Evolutionary conservation across 2,113 vertebrate genomes (phyloP), one percentile per base, ranked within the genome.

Genomic region (Paratilapia polleni): DNA sequence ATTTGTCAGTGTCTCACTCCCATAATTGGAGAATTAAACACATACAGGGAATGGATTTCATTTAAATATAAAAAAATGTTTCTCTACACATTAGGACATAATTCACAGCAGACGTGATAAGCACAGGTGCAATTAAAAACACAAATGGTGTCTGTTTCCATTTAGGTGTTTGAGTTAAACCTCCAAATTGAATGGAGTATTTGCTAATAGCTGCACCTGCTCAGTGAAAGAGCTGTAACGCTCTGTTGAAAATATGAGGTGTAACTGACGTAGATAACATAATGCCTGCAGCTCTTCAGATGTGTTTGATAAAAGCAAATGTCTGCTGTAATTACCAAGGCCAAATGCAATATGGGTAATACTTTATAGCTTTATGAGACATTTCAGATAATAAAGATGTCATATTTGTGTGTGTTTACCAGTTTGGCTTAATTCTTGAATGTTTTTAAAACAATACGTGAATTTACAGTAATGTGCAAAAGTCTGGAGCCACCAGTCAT

Each of bases 101-200:
- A 49, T 70, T 70, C 24, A 73, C 52, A 20, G 52, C 52, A 54
- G 52, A 54, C 20, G 8, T 0, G 41, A 70, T 70, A 70, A 52
- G 43, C 66, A 70, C 43, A 28, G 66, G 47, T 49, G 66, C 52
- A 73, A 52, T 73, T 73, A 52, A 70, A 70, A 73, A 20, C 66
- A 52, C 43, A 31, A 73, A 52, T 8, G 17, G 43, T 52, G 17
- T 3, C 66, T 20, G 17, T 52, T 52, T 3, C 4, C 17, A 31
- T 10, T 52, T 52, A 19, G 47, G 15, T 17, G 6, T 17, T 49
- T 43, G 41, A 43, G 41, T 43, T 43, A 43, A 43, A 43, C 11
- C 41, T 43, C 41, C 47, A 49, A 5, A 49, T 13, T 49, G 47
- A 49, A 49, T 49, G 2, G 14, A 15, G 15, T 3, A 5, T 15